Percentiles rank a stretch among this genome's conserved stretches.
Conservation (phyloP, 1,140 invertebrate genomes). For the Holotrichia oblita region DNA sequence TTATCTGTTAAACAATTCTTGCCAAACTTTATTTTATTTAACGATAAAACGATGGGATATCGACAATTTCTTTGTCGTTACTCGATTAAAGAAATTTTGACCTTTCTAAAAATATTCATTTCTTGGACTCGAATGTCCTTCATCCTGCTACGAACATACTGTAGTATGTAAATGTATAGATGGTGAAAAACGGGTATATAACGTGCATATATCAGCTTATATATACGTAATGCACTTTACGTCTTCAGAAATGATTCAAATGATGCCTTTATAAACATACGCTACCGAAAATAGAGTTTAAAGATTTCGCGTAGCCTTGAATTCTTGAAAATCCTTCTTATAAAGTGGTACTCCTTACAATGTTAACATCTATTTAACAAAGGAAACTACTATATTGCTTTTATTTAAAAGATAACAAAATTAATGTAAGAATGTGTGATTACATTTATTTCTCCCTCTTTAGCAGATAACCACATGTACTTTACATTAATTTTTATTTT, state of each 20-base stretch:
- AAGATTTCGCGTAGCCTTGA: conserved; percentile 24
- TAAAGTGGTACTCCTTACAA: neutral
- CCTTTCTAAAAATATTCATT: conserved; percentile 21
- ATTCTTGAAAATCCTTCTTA: conserved; percentile 3
- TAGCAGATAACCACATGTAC: neutral
- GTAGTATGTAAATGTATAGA: neutral
- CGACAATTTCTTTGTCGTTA: neutral
- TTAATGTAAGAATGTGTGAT: neutral
- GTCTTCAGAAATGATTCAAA: conserved; percentile 29
- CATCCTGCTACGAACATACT: neutral
- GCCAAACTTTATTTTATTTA: neutral
- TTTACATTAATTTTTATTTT: neutral
- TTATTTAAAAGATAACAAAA: neutral
- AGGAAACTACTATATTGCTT: neutral
- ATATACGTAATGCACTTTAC: neutral
- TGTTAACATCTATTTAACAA: neutral
- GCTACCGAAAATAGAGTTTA: conserved; percentile 29
- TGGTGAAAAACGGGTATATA: conserved; percentile 4
- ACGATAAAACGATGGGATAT: neutral
- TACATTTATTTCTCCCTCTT: neutral
- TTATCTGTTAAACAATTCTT: conserved; percentile 7
- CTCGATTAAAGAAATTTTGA: neutral
- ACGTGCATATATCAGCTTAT: neutral
- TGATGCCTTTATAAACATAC: neutral
- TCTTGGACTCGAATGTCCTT: conserved; percentile 6